Conservation (phyloP, 2,888 invertebrate species). For the Pachycephus smyrnensis region DNA sequence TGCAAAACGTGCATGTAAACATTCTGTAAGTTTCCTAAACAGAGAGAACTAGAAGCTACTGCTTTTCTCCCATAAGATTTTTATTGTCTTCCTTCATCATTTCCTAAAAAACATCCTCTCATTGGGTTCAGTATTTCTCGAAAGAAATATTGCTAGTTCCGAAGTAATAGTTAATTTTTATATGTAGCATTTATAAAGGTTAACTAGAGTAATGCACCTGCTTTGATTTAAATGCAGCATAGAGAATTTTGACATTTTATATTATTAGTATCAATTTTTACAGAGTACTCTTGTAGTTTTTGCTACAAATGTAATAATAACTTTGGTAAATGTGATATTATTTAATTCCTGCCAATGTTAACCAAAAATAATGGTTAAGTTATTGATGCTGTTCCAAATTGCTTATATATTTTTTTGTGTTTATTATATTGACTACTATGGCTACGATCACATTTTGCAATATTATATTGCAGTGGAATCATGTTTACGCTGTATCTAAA, state of each 20-base stretch:
- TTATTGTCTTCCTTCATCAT: neutral
- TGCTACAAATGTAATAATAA: neutral
- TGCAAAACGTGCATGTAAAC: neutral
- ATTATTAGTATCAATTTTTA: neutral
- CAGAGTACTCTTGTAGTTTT: neutral
- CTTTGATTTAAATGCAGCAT: neutral
- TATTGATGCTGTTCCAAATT: neutral
- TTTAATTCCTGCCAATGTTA: neutral
- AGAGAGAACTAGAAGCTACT: neutral
- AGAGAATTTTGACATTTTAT: neutral
- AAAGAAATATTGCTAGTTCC: neutral
- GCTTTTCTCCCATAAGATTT: neutral
- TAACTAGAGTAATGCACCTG: neutral
- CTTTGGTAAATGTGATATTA: neutral
- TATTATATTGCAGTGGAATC: neutral
- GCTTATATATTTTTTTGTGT: neutral
- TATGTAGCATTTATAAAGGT: neutral
- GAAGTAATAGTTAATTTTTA: neutral
- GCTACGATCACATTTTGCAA: neutral
- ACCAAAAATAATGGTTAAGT: neutral
- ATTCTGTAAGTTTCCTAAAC: neutral
- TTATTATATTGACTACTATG: neutral
- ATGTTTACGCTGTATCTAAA: conserved; percentile 8
- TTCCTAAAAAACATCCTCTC: neutral
- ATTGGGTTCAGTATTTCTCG: neutral